Base-by-base conservation (phyloP, 2,797 vertebrate species). In the Tamandua tetradactyla region DNA sequence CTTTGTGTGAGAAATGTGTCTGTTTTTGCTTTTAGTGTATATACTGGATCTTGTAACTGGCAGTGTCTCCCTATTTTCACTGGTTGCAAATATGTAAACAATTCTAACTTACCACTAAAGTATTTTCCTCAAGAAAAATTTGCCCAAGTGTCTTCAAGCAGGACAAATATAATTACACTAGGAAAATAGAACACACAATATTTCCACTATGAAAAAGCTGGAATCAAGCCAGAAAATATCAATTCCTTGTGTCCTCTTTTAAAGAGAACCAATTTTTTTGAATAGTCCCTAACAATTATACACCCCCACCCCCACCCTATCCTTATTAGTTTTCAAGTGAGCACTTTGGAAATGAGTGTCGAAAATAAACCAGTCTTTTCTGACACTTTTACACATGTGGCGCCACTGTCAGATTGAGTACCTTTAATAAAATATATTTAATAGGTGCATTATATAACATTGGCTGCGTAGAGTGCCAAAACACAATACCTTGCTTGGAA, bases 161-260 rank as follows among this genome's bases (percentile, higher is more conserved):
- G 87, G 92, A 89, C 91, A 97, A 94, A 94, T 94, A 94, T 95
- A 95, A 97, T 96, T 92, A 85, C 87, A 93, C 76, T 82, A 68
- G 78, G 78, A 96, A 96, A 96, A 94, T 80, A 90, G 79, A 94
- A 90, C 91, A 69, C 86, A 75, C 40, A 55, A 37, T 86, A 87
- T 66, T 69, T 90, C n/a, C 12, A 40, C 84, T 68, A 40, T 78
- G 87, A 91, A 94, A 55, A 95, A 88, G 49, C 49, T 88, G 4
- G 32, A 64, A 30, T 27, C 72, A 64, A 95, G 40, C 90, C 78
- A 89, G 52, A 93, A 95, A 96, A 85, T 61, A 78, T 71, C 82
- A 95, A 92, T 88, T 82, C 71, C 88, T 87, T 93, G 84, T 89
- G 82, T 83, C 66, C 55, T 37, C 79, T 76, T 61, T 44, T 8